Evolutionary conservation across 1,140 invertebrate species (phyloP), one percentile per base, ranked within the genome.

Genomic region (Drosophila chauvacae): DNA sequence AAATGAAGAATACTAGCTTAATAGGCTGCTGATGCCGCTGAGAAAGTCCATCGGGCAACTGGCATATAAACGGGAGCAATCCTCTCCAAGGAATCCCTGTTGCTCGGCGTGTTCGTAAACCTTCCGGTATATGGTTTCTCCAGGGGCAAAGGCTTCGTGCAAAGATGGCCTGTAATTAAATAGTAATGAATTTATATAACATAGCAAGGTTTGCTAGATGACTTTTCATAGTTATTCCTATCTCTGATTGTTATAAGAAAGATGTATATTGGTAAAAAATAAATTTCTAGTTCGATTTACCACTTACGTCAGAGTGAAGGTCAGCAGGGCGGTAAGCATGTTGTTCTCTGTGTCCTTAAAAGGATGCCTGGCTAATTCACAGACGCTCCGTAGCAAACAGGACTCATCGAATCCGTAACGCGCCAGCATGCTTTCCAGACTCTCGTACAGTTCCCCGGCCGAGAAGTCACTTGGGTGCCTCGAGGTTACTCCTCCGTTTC

Each of bases 281-380:
- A 0, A 14, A 50, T 26, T n/a, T 11, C 3, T 4, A 30, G 11
- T 26, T 47, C 26, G 0, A 14, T 23, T 7, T 16, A 16, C 3
- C 20, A 85, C 83, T 83, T 74, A 92, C 91, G 88, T 91, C 30
- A 92, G 63, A 0, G 91, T 66, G 39, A 92, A 92, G 55, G 83
- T 90, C 11, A 92, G 16, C 18, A 92, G 51, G 7, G 90, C 91
- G 9, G 77, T 81, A 3, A 92, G 51, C 42, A 92, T 71, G 44
- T 92, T 86, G 51, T 81, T 57, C 6, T 82, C 70, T 2, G 80
- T 20, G 6, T 71, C 77, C 33, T 90, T 72, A 23, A 92, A 91
- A 4, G 92, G 92, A 83, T 92, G 81, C 20, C 28, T 64, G 0
- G 92, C 78, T 33, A 92, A 28, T 18, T 92, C 90, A 26, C 92